Percentiles rank a stretch among this genome's conserved stretches.
phyloP scores from a whole-genome alignment of 2,113 vertebrate species.

The Dicaeum eximium region DNA sequence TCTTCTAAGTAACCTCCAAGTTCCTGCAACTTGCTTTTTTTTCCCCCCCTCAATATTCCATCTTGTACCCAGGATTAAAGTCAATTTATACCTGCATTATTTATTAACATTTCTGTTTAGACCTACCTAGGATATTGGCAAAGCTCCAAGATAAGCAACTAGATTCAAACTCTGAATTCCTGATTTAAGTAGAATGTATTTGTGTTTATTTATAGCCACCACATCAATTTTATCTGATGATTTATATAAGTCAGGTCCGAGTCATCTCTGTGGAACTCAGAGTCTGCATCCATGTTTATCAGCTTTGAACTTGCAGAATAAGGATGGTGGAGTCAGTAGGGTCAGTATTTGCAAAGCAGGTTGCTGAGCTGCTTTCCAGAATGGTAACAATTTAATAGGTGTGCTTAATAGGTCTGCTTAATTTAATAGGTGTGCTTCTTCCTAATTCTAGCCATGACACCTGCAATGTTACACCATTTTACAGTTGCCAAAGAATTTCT shows the following conservation, averaged over 20 bases:
- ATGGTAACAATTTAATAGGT: accelerated
- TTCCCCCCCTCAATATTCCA: accelerated
- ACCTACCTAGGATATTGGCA: not conserved
- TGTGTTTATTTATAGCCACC: not conserved
- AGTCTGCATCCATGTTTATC: constrained; percentile 9
- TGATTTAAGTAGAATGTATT: not conserved
- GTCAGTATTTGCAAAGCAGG: not conserved
- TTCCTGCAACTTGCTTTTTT: not conserved
- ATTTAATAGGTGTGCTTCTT: not conserved
- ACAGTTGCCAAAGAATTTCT: not conserved
- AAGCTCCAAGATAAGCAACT: not conserved
- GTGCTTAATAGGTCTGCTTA: no score
- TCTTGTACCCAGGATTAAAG: not conserved
- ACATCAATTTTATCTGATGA: constrained; percentile 13
- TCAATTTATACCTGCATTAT: not conserved
- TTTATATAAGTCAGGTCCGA: not conserved
- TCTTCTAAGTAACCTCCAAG: not conserved
- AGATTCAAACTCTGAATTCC: not conserved
- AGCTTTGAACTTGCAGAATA: not conserved
- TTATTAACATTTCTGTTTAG: not conserved
- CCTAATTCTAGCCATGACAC: not conserved
- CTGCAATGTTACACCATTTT: not conserved
- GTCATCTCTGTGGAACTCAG: not conserved
- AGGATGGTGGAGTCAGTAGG: not conserved
- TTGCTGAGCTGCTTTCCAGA: not conserved